Conservation (phyloP, 1,140 invertebrate genomes). For the Psilanteris sp. region DNA sequence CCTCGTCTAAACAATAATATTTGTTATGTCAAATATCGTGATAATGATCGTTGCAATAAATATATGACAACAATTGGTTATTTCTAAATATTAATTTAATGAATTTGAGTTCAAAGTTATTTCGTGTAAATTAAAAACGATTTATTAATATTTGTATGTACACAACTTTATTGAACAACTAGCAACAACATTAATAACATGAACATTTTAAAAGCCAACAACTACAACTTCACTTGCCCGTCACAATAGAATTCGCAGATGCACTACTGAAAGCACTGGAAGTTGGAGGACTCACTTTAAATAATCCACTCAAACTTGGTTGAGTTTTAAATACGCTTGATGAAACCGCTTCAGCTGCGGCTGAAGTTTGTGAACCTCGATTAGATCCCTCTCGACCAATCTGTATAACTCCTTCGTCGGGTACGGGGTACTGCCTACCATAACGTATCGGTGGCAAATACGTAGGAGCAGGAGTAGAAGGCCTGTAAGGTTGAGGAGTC, state of each 20-base stretch:
- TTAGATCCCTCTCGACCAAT: background rate
- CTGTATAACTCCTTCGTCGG: background rate
- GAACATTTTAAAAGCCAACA: background rate
- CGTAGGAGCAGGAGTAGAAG: conserved; percentile 29
- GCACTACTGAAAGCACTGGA: background rate
- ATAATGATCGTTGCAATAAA: too few relatives aligned
- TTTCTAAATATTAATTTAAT: background rate
- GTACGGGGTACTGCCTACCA: conserved; percentile 12
- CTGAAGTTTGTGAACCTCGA: background rate
- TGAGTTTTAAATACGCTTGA: background rate
- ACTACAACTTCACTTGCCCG: background rate
- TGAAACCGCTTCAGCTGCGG: background rate
- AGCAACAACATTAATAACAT: background rate
- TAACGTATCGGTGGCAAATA: conserved; percentile 30
- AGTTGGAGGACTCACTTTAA: background rate
- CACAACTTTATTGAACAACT: background rate
- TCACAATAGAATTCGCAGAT: background rate
- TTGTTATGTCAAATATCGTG: too few relatives aligned
- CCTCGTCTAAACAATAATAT: too few relatives aligned
- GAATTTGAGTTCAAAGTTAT: background rate
- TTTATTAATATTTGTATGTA: background rate
- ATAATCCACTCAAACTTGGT: background rate
- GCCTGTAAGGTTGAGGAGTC: conserved; percentile 2
- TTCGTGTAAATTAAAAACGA: background rate
- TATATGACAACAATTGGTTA: background rate